Base-by-base conservation (phyloP, 2,888 invertebrate species). In the Orthonychiurus folsomi region DNA sequence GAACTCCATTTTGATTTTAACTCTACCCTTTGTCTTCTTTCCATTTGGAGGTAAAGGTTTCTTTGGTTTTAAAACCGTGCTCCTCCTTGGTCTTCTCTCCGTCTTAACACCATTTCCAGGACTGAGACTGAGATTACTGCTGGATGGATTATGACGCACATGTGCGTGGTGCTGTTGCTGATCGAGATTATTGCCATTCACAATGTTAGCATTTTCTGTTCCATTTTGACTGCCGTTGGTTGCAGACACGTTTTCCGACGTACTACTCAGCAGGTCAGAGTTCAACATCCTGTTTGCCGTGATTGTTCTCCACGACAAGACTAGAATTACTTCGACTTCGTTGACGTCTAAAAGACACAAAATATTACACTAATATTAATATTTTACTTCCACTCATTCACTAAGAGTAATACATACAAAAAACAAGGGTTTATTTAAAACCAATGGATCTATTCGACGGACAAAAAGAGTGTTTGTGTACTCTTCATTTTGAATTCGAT, bases 1-100 rank as follows among this genome's bases (percentile, higher is more conserved):
- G 80, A 97, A 99, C 83, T 99, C 97, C 97, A 99, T 99, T 83
- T 99, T 97, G 79, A 99, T 99, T 85, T 99, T 99, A 75, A 99
- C 99, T 73, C 97, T 85, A 71, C 99, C 99, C 81, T 95, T 95
- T 74, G 96, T 96, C 82, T 96, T 96, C 82, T 96, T 96, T 74
- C 93, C 93, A 79, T 93, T 93, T 67, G 91, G 89, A 58, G 92
- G 92, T 72, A 90, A 90, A 3, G 70, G 66, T 63, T 73, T 73
- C 59, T 72, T 72, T 26, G 67, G 67, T 64, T 69, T 70, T 23
- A 50, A 5, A 3, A 50, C 9, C 48, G 48, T 15, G 12, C 48
- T n/a, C 12, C 48, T 48, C 15, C 21, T 12, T 54, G 59, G 18
- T 52, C 55, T 3, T 27, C 20, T 5, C 56, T 26, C 2, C 54